A percentile compares a stretch with the other conserved stretches of the same genome.
These are phyloP conservation scores for Stegodyphus dumicola DNA, from an alignment of 1,140 invertebrate species.

Conservation along the genomic window DNA sequence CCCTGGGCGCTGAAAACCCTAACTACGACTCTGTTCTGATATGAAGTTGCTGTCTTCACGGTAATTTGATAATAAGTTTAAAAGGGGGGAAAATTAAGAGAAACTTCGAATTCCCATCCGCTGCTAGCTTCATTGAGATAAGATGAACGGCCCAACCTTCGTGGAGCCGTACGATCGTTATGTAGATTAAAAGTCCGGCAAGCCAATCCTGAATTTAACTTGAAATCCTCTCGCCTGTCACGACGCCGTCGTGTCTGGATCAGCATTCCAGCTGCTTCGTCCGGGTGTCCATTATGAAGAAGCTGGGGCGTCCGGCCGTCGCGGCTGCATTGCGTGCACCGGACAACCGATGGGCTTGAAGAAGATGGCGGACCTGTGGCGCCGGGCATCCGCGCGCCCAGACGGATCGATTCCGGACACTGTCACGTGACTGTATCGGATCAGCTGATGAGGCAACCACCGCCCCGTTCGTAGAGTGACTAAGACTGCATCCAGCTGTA, in stretches of 20 bases:
- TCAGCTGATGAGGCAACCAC: background rate
- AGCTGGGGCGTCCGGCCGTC: conserved; percentile 33
- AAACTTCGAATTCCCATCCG: too few species aligned
- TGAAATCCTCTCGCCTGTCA: background rate
- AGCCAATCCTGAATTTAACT: too few species aligned
- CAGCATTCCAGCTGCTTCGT: background rate
- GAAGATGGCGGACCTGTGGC: conserved; percentile 57
- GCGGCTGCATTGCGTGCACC: conserved; percentile 24
- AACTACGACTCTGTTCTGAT: too few species aligned
- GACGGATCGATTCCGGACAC: conserved; percentile 44
- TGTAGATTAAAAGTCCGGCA: too few species aligned
- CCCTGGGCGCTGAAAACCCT: too few species aligned
- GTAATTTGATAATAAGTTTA: too few species aligned
- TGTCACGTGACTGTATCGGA: conserved; percentile 1
- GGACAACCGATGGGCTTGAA: background rate
- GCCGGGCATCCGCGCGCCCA: conserved; percentile 39
- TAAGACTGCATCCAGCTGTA: too few species aligned
- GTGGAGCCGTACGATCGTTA: too few species aligned
- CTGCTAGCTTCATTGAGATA: too few species aligned
- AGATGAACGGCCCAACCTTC: too few species aligned
- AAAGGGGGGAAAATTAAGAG: too few species aligned
- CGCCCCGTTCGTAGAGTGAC: background rate
- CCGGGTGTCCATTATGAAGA: background rate
- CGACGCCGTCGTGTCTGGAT: background rate
- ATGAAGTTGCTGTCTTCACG: too few species aligned